These are phyloP conservation scores for Equus quagga DNA, from an alignment of 2,113 vertebrate genomes.

Conservation along the genomic window DNA sequence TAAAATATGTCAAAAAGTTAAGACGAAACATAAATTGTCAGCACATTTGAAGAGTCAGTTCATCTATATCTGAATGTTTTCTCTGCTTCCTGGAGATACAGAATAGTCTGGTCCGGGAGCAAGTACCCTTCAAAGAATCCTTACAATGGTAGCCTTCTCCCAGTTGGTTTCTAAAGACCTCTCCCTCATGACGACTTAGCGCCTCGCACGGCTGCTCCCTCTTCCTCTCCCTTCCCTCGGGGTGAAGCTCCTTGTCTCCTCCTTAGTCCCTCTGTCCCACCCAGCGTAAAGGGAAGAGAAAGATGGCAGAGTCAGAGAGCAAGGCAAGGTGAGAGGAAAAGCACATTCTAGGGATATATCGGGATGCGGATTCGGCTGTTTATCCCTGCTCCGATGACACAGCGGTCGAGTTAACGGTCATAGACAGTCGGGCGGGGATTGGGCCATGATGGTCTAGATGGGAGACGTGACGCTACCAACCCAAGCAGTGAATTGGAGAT, in stretches of 20 bases:
- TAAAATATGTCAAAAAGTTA: background rate
- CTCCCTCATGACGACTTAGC: background rate
- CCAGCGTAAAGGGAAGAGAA: too few relatives aligned
- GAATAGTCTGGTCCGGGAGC: accelerated
- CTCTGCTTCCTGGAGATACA: background rate
- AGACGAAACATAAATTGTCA: background rate
- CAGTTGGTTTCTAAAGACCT: accelerated
- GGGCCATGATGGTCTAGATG: background rate
- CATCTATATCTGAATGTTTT: background rate
- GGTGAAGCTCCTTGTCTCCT: too few relatives aligned
- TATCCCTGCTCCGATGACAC: accelerated
- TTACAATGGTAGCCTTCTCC: background rate
- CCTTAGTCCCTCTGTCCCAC: background rate
- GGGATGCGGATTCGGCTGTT: accelerated
- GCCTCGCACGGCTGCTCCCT: background rate
- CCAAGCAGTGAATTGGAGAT: accelerated
- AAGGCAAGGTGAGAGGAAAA: too few relatives aligned
- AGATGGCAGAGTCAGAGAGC: too few relatives aligned
- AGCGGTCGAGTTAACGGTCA: background rate
- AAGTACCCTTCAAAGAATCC: accelerated
- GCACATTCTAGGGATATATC: accelerated
- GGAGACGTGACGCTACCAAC: accelerated
- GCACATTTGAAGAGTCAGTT: accelerated
- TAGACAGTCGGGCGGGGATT: accelerated
- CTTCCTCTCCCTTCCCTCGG: background rate